Conservation (phyloP, 1,140 invertebrate species). For the Littorina saxatilis region DNA sequence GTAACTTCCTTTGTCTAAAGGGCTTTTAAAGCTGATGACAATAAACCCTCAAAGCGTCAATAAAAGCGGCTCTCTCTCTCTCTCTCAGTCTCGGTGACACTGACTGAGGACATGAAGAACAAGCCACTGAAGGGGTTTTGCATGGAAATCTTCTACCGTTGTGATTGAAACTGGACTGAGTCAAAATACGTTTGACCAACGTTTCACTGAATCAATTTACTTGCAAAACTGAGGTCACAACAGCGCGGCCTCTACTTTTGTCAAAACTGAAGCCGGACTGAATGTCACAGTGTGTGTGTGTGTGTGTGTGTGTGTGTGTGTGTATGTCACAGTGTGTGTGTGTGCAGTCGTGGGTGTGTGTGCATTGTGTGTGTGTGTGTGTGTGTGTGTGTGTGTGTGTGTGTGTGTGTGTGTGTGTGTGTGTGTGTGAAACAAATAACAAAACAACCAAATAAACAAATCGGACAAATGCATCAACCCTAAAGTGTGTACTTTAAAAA, state of each 20-base stretch:
- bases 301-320: neutral
- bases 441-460: neutral
- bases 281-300: neutral
- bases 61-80: too few species aligned
- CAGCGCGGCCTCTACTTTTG: too few species aligned
- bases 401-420: neutral
- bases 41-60: too few species aligned
- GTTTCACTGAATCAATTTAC: too few species aligned
- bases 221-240: neutral
- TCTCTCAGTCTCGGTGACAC: too few species aligned
- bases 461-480: too few species aligned
- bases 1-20: too few species aligned
- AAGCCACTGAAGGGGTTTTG: neutral
- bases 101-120: too few species aligned
- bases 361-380: slow-evolving; percentile 7
- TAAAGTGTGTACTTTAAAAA: too few species aligned
- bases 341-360: neutral
- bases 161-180: neutral
- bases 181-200: neutral
- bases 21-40: too few species aligned
- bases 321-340: neutral
- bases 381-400: slow-evolving; percentile 20
- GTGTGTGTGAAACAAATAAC: neutral
- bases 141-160: neutral
- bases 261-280: too few species aligned